These are phyloP conservation scores for Drosophila falleni DNA, from an alignment of 2,888 invertebrate species.

Conservation along the genomic window DNA sequence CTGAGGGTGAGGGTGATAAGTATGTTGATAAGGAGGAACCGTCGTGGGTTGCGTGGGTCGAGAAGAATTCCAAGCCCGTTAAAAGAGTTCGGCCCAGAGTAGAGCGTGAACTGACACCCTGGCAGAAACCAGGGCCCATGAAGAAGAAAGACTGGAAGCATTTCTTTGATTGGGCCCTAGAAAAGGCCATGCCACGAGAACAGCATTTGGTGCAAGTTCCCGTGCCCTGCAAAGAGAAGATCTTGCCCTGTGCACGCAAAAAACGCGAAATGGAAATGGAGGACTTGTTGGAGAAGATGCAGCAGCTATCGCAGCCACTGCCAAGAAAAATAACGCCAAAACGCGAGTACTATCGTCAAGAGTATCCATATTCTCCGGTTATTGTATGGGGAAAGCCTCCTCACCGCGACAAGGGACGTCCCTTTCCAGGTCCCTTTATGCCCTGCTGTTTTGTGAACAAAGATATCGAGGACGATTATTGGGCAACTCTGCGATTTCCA, in stretches of 20 bases:
- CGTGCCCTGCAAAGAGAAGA: constrained; percentile 43
- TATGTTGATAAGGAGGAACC: constrained; percentile 11
- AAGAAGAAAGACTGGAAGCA: constrained; percentile 54
- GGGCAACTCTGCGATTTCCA: constrained; percentile 78
- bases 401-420: constrained; percentile 70
- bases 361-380: constrained; percentile 64
- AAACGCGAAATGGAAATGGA: constrained; percentile 26
- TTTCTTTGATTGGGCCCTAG: constrained; percentile 52
- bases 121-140: constrained; percentile 69
- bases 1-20: background rate
- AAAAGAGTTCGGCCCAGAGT: constrained; percentile 3
- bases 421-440: constrained; percentile 63
- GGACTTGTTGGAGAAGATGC: constrained; percentile 38
- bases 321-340: constrained; percentile 61
- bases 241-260: constrained; percentile 44
- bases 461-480: constrained; percentile 75
- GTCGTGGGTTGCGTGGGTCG: constrained; percentile 57
- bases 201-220: background rate
- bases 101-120: constrained; percentile 32
- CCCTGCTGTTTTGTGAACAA: constrained; percentile 75
- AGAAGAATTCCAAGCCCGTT: constrained; percentile 50
- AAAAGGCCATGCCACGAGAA: constrained; percentile 48
- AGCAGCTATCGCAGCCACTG: constrained; percentile 53
- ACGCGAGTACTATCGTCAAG: constrained; percentile 29
- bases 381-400: constrained; percentile 67